Conservation (phyloP, 1,140 invertebrate genomes). For the Trichogramma pretiosum region DNA sequence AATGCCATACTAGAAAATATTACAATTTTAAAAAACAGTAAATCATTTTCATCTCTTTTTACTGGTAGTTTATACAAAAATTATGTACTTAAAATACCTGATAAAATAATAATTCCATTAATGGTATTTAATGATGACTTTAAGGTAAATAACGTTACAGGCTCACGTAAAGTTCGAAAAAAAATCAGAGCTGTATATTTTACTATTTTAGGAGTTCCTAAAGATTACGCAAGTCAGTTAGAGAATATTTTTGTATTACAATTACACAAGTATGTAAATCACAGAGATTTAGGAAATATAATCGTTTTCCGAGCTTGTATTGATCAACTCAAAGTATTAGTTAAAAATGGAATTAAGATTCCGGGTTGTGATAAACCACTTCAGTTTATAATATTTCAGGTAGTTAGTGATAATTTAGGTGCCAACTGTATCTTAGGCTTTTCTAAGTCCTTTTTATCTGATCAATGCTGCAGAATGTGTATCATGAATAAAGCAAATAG, state of each 20-base stretch:
- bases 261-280: not conserved
- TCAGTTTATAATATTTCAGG: not conserved
- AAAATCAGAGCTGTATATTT: not conserved
- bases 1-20: not conserved
- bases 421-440: conserved; percentile 12
- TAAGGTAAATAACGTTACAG: not conserved
- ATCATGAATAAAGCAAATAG: conserved; percentile 5
- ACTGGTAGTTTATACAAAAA: not conserved
- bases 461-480: conserved; percentile 17
- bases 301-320: not conserved
- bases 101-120: not conserved
- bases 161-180: not conserved
- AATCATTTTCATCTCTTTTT: not conserved
- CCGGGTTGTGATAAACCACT: too few species aligned
- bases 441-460: conserved; percentile 11
- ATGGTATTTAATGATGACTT: not conserved
- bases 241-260: not conserved
- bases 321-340: not conserved
- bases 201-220: not conserved
- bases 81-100: not conserved
- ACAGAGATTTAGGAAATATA: not conserved
- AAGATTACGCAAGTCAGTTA: not conserved
- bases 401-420: not conserved
- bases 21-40: not conserved
- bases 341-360: too few species aligned